Base-by-base conservation (phyloP, 2,888 invertebrate species). In the Caenorhabditis auriculariae region DNA sequence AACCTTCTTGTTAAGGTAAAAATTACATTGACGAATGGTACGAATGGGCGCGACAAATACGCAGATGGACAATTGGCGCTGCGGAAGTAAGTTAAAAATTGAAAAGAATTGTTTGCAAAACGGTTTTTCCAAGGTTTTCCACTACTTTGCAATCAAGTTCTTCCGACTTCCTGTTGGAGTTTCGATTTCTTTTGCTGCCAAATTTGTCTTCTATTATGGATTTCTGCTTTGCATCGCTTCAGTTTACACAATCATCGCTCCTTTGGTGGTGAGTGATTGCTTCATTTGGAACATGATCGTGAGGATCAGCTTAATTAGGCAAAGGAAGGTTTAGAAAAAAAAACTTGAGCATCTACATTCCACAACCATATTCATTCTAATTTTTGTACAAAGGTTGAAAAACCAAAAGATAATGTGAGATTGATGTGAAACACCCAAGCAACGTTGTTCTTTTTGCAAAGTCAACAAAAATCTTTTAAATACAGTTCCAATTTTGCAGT, bases 51-150 rank as follows among this genome's bases (percentile, higher is more conserved):
- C 63, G 77, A 23, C 77, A 77, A 47, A 69, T 74, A 28, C 52
- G 77, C 41, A 44, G 77, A 29, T 77, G 77, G 77, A 77, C 77
- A 19, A 77, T 77, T 45, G 77, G 77, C 38, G 77, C 77, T 7
- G 77, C 77, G 41, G 77, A 77, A 60, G 76, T 69, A 2, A 5
- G 21, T n/a, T n/a, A n/a, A n/a, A n/a, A n/a, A 3, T 19, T 38
- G 24, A 17, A 26, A 3, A 38, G 17, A 5, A 32, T 50, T 3
- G 3, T 7, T 12, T n/a, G 9, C 3, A 3, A n/a, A 2, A 3
- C 32, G 28, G n/a, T 45, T 7, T 7, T 2, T n/a, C 42, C 35
- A 28, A 62, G 60, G 66, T 74, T 21, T 77, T 77, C 66, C 77
- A 77, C 52, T 77, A 77, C 59, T 77, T 77, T 43, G 72, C 72